Evolutionary conservation across 2,888 invertebrate species (phyloP), one percentile per base, ranked within the genome.

Genomic region (Chromoteleia sp.): DNA sequence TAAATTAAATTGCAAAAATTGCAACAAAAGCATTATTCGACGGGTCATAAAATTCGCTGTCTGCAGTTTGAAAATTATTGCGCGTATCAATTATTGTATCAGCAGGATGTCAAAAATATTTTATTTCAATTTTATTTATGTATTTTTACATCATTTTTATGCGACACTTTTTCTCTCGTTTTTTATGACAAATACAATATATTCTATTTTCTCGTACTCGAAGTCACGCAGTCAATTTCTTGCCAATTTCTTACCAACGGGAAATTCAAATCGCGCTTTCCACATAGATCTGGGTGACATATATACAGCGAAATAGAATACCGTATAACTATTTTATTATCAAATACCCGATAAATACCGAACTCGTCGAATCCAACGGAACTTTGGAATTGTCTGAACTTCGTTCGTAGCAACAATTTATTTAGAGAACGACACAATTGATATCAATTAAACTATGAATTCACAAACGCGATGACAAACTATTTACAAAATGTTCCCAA

Each of bases 241-340:
- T 61, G 48, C 68, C 79, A 21, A 54, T 54, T n/a, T n/a, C n/a
- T n/a, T n/a, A n/a, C n/a, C 59, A 30, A 79, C 25, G 61, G 52
- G 56, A 74, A 80, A 68, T 74, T 68, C 74, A 74, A 74, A 74
- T 68, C 74, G 54, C 73, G 67, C 67, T 73, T 65, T 63, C 50
- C 58, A 56, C 71, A 52, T 74, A 54, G 61, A 58, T 68, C 21
- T 7, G 29, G 21, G 73, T 68, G 12, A 30, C 21, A 21, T 36
- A 19, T 45, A 61, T 65, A 50, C 65, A 65, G 8, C 7, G 52
- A 61, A 61, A 61, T 41, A 73, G 59, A 78, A 73, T 78, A 73
- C 59, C 65, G 58, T 41, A 48, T 67, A 65, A 73, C 71, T 67
- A 78, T 73, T 78, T 67, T 78, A 73, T 73, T 45, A 67, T 73